These are phyloP conservation scores for Schizothorax lantsangensis DNA, from an alignment of 2,797 vertebrate species.

Conservation along the genomic window DNA sequence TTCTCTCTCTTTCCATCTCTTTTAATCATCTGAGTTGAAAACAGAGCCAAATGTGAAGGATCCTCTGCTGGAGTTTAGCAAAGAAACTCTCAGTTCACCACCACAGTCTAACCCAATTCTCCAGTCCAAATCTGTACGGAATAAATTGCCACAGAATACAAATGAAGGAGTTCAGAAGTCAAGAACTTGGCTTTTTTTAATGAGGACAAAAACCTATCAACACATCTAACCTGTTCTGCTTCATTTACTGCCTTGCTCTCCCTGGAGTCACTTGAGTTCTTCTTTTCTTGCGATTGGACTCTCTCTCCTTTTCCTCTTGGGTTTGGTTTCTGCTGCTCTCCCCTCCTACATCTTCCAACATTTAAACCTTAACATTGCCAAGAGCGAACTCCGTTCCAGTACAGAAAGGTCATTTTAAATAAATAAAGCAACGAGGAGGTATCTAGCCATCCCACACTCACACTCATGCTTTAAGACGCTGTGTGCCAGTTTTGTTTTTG, in stretches of 20 bases:
- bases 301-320: conserved; percentile 16
- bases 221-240: conserved; percentile 79
- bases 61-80: conserved; percentile 66
- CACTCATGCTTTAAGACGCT: conserved; percentile 69
- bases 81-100: conserved; percentile 62
- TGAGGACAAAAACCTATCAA: conserved; percentile 82
- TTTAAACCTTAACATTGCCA: conserved; percentile 77
- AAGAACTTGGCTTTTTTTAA: conserved; percentile 80
- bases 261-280: conserved; percentile 69
- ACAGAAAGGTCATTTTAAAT: conserved; percentile 79
- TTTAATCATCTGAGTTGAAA: conserved; percentile 61
- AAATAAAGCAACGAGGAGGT: conserved; percentile 77
- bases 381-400: conserved; percentile 69
- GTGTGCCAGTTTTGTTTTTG: conserved; percentile 11
- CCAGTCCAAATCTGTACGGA: conserved; percentile 72
- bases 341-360: conserved; percentile 67
- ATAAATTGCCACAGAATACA: conserved; percentile 74
- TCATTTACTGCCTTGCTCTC: conserved; percentile 74
- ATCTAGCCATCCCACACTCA: conserved; percentile 75
- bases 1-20: background rate
- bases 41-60: conserved; percentile 62
- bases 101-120: conserved; percentile 72
- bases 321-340: conserved; percentile 62
- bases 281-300: conserved; percentile 32
- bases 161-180: conserved; percentile 72